Base-by-base conservation (phyloP, 2,888 invertebrate species). In the Eudasyphora cyanicolor region DNA sequence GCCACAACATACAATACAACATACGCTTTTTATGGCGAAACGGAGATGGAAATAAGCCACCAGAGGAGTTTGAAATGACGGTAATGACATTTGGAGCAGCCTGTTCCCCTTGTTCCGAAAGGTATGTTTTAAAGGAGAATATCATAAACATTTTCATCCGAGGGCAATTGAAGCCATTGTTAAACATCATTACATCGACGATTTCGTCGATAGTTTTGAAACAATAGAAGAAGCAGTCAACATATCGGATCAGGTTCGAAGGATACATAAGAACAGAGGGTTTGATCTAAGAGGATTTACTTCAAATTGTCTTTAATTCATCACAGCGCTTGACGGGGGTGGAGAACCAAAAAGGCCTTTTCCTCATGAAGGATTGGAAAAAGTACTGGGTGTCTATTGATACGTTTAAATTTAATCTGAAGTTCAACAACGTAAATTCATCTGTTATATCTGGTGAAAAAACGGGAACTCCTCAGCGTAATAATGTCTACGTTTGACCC, bases 401-500 rank as follows among this genome's bases (percentile, higher is more conserved):
- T 35, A n/a, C 21, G 0, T 85, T 85, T 29, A 29, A 24, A 2
- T 82, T 73, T 73, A 54, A 21, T 76, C 80, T 62, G 38, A 85
- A 54, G 73, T 84, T 86, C 57, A 67, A 73, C 19, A 82, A 76
- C 10, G 67, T 81, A 10, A 51, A 32, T 4, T 64, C 79, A 6
- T 54, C 82, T 17, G 75, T 82, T 19, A 32, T 79, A 14, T 17
- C 1, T 14, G 19, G 64, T 19, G 7, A 29, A 5, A 45, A 49
- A 5, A 7, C 19, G n/a, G n/a, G n/a, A n/a, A n/a, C n/a, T 67
- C 10, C 78, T 82, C 12, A 82, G 80, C 45, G 70, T 82, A 2
- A 54, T 83, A 10, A 83, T 85, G 80, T 51, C 51, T 21, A 85
- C 82, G 27, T 85, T 78, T 70, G 82, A 83, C 29, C 84, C 82